phyloP scores from a whole-genome alignment of 2,888 invertebrate genomes.

The Brachycybe producta region DNA sequence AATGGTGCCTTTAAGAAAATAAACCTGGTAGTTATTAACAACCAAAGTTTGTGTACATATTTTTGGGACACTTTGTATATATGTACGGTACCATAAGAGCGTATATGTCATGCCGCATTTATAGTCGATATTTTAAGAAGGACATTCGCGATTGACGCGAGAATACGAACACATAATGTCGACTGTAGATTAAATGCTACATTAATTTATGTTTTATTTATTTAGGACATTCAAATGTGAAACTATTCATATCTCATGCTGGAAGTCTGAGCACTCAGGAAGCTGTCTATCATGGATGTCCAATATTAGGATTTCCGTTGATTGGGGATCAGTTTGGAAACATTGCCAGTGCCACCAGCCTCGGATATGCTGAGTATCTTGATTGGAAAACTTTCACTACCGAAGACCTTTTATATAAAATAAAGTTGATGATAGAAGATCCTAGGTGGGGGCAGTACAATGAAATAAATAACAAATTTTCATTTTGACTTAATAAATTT shows the following conservation, averaged over 20 bases:
- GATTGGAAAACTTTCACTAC: constrained; percentile 11
- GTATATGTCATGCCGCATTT: too few species aligned
- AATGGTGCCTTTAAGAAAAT: too few species aligned
- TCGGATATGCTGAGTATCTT: constrained; percentile 2
- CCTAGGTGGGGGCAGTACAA: neutral
- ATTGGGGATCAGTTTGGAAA: constrained; percentile 16
- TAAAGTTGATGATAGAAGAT: neutral
- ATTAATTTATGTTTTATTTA: too few species aligned
- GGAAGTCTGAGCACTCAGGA: constrained; percentile 16
- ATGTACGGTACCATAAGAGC: too few species aligned
- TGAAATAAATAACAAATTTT: neutral
- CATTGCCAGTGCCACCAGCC: constrained; percentile 1
- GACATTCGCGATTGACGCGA: too few species aligned
- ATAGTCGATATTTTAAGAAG: too few species aligned
- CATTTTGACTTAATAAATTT: neutral
- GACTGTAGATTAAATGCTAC: too few species aligned
- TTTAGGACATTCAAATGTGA: constrained; percentile 14
- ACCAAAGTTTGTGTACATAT: too few species aligned
- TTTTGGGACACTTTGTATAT: too few species aligned
- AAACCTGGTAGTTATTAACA: too few species aligned
- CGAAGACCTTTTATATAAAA: constrained; percentile 7
- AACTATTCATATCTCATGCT: constrained; percentile 17
- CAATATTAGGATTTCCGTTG: constrained; percentile 16
- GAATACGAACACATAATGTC: too few species aligned
- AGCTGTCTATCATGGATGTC: constrained; percentile 15